Evolutionary conservation across 2,888 invertebrate species (phyloP), one percentile per base, ranked within the genome.

Genomic region (Hypena proboscidalis): DNA sequence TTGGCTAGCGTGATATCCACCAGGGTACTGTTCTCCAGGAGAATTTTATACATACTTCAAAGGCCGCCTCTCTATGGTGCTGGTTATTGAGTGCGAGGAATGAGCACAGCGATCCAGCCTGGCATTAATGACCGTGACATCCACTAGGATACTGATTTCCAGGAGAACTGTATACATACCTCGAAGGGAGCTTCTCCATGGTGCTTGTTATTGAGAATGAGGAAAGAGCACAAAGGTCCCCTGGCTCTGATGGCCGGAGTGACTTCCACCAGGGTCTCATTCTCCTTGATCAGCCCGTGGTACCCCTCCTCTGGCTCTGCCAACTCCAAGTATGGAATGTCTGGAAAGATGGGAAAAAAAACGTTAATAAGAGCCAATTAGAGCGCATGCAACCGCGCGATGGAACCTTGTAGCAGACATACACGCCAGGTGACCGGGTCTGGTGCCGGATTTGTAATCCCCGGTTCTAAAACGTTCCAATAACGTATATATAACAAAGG

Each of bases 131-230:
- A n/a, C n/a, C n/a, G n/a, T n/a, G n/a, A n/a, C n/a, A n/a, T n/a
- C n/a, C n/a, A n/a, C n/a, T n/a, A n/a, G n/a, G n/a, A n/a, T n/a
- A n/a, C n/a, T n/a, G n/a, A 27, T 26, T 27, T 7, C 14, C 3
- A 8, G 2, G 7, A 15, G 17, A 4, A 6, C 2, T 1, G 8
- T 14, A 13, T 14, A 25, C 81, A 80, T 66, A 96, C 96, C 92
- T 95, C 94, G 80, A 98, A 98, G n/a, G 98, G 97, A 53, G 97
- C 96, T 80, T 97, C 97, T 47, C 97, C 97, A 90, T 97, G 97
- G 78, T 97, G 97, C 81, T 97, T 97, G 85, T 97, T 97, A 91
- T 97, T 97, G 46, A 97, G 94, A 67, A 97, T 97, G 69, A 95
- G 95, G 92, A 97, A 97, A 74, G 95, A 95, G 90, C 97, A 97